phyloP scores from a whole-genome alignment of 2,113 vertebrate genomes.

The Paedocypris sp. region DNA sequence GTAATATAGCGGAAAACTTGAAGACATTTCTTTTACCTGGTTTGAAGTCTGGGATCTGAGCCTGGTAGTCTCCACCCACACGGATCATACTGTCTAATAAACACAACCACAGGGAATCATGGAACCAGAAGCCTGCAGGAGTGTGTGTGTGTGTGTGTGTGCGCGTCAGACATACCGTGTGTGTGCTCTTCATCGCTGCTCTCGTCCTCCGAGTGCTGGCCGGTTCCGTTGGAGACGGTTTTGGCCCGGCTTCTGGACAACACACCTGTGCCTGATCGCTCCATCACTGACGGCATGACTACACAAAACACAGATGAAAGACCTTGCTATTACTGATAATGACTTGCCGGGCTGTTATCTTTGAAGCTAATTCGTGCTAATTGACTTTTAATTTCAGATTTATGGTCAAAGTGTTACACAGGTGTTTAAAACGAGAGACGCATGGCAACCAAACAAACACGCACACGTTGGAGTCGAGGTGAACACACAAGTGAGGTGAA shows the following conservation, averaged over 20 bases:
- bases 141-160: conserved; percentile 14
- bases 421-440: too few relatives aligned
- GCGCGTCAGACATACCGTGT: conserved; percentile 47
- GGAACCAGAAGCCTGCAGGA: too few relatives aligned
- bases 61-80: conserved; percentile 86
- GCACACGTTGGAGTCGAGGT: too few relatives aligned
- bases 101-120: conserved; percentile 1
- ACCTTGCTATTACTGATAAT: too few relatives aligned
- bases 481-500: too few relatives aligned
- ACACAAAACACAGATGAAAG: conserved; percentile 13
- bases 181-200: conserved; percentile 66
- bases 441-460: too few relatives aligned
- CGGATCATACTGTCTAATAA: conserved; percentile 83
- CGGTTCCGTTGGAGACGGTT: conserved; percentile 69
- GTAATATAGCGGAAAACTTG: too few relatives aligned
- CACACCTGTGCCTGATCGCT: conserved; percentile 74
- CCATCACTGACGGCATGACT: conserved; percentile 82
- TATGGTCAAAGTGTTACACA: too few relatives aligned
- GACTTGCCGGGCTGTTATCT: too few relatives aligned
- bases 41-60: conserved; percentile 84
- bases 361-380: background rate
- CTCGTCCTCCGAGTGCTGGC: conserved; percentile 60
- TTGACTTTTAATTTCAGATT: too few relatives aligned
- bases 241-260: conserved; percentile 80
- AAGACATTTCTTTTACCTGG: conserved; percentile 80